Evolutionary conservation across 1,140 invertebrate genomes (phyloP).

Genomic region (Drosophila insularis): DNA sequence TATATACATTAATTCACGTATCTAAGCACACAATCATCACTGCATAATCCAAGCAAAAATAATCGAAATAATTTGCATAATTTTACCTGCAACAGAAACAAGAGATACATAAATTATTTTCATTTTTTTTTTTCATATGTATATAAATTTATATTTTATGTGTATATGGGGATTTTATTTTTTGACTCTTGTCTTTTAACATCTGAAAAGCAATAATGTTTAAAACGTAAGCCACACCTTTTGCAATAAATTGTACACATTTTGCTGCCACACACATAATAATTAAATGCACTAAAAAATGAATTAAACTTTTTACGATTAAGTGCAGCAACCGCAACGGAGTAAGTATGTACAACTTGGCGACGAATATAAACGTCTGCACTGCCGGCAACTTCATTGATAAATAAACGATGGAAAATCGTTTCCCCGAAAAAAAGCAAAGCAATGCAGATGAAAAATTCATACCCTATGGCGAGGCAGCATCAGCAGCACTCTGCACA

Average conservation of each 20-base stretch:
- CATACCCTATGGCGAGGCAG: conserved; percentile 53
- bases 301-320: conserved; percentile 50
- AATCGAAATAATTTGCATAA: conserved; percentile 62
- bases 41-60: conserved; percentile 35
- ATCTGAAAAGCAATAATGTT: conserved; percentile 35
- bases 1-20: conserved; percentile 26
- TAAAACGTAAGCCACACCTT: conserved; percentile 61
- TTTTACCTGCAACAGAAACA: conserved; percentile 67
- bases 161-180: conserved; percentile 21
- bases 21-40: conserved; percentile 51
- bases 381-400: conserved; percentile 75
- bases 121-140: background rate
- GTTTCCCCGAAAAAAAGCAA: conserved; percentile 34
- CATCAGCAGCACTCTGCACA: conserved; percentile 35
- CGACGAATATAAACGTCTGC: conserved; percentile 49
- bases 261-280: conserved; percentile 56
- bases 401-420: conserved; percentile 66
- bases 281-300: conserved; percentile 74
- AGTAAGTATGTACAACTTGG: conserved; percentile 14
- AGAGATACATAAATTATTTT: conserved; percentile 59
- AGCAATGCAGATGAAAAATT: conserved; percentile 40
- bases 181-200: background rate
- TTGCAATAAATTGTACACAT: conserved; percentile 75
- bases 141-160: conserved; percentile 8
- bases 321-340: conserved; percentile 32